These are phyloP conservation scores for Epirrhoe alternata DNA, from an alignment of 2,888 invertebrate species.

Conservation along the genomic window DNA sequence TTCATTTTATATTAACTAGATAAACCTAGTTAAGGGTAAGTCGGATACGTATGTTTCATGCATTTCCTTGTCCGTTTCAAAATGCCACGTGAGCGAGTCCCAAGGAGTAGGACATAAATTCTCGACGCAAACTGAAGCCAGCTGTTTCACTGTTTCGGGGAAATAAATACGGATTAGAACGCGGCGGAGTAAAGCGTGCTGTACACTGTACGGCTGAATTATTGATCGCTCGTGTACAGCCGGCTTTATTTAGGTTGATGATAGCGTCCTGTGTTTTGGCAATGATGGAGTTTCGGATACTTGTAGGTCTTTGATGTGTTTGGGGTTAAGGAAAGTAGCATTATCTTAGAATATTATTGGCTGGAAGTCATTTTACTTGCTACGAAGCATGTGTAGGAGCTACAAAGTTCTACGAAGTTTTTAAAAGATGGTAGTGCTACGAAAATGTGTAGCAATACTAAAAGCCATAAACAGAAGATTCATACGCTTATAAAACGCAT, in stretches of 20 bases:
- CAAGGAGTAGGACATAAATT: slow-evolving; percentile 75
- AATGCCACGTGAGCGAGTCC: slow-evolving; percentile 63
- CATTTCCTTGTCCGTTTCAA: slow-evolving; percentile 38
- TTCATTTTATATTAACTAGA: background rate
- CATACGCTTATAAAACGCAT: background rate
- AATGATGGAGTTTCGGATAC: slow-evolving; percentile 19
- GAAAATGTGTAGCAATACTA: too few species aligned
- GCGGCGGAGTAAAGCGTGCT: slow-evolving; percentile 61
- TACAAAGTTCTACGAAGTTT: too few species aligned
- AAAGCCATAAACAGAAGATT: background rate
- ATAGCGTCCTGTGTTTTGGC: slow-evolving; percentile 35
- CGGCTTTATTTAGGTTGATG: slow-evolving; percentile 45
- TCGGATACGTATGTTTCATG: slow-evolving; percentile 33
- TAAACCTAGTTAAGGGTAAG: background rate
- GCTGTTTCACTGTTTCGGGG: slow-evolving; percentile 79
- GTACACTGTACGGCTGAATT: slow-evolving; percentile 68
- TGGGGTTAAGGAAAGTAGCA: background rate
- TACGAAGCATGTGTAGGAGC: background rate
- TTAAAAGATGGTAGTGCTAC: too few species aligned
- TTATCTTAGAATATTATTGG: background rate
- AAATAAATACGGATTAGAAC: slow-evolving; percentile 80
- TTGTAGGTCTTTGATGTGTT: background rate
- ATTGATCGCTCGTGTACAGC: slow-evolving; percentile 62
- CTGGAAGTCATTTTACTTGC: background rate
- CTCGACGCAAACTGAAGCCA: slow-evolving; percentile 75